A percentile compares a stretch with the other conserved stretches of the same genome.
These are phyloP conservation scores for Henricia sp. DNA, from an alignment of 53 echinoderm and acorn worm genomes.

Conservation along the genomic window DNA sequence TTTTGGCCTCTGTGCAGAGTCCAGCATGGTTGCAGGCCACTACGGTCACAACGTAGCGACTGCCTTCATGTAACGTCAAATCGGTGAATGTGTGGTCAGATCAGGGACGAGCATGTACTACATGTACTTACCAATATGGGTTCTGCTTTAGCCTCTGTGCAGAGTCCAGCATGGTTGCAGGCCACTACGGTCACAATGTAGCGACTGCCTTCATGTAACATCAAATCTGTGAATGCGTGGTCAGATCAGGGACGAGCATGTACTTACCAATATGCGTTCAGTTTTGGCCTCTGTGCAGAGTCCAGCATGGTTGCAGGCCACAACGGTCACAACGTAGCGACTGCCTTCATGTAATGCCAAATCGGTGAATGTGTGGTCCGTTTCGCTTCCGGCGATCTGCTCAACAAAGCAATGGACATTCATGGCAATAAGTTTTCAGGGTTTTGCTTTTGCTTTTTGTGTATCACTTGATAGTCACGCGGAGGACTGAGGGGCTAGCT, in stretches of 20 bases:
- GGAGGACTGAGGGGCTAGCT: not conserved
- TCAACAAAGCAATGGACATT: not conserved
- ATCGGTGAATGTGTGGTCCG: constrained; percentile 63
- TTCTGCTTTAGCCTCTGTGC: constrained; percentile 35
- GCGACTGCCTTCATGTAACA: not conserved
- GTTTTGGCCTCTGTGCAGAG: constrained; percentile 48
- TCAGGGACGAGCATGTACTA: not conserved
- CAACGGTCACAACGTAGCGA: constrained; percentile 33
- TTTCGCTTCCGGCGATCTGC: constrained; percentile 54
- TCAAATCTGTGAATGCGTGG: not conserved
- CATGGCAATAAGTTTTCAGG: not conserved
- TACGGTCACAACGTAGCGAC: too few species aligned
- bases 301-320: constrained; percentile 61
- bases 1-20: too few species aligned
- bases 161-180: constrained; percentile 36
- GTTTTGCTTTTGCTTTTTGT: not conserved
- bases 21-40: too few species aligned
- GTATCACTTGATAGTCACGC: not conserved
- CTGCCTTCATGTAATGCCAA: constrained; percentile 65
- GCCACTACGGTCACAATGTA: not conserved
- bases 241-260: not conserved
- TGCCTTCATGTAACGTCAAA: not conserved
- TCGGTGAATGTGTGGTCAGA: not conserved
- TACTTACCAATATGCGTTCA: constrained; percentile 45
- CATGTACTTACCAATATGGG: constrained; percentile 25